Evolutionary conservation across 2,113 vertebrate genomes (phyloP).

Genomic region (Elephas maximus): DNA sequence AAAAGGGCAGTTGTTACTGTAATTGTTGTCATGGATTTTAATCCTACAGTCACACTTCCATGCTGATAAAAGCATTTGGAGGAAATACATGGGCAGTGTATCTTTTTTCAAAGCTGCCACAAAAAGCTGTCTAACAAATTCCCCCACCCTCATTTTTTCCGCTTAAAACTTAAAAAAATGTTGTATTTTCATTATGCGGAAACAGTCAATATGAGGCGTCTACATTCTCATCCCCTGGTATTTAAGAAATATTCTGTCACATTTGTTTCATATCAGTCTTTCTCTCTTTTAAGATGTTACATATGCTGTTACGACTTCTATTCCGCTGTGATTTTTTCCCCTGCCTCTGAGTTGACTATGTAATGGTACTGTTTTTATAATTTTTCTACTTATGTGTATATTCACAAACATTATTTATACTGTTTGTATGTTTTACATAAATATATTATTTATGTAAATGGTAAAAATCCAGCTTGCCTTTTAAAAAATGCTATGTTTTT

Average conservation of each 20-base stretch:
- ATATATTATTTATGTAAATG: neutral
- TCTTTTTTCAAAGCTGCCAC: constrained; percentile 14
- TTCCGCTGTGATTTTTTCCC: neutral
- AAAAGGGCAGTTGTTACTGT: constrained; percentile 22
- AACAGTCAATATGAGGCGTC: neutral
- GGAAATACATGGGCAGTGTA: constrained; percentile 31
- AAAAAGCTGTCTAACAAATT: neutral
- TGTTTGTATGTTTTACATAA: neutral
- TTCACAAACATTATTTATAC: neutral
- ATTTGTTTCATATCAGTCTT: constrained; percentile 24
- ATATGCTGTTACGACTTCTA: neutral
- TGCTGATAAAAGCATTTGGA: constrained; percentile 35
- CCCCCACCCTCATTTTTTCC: constrained; percentile 51
- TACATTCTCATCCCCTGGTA: neutral
- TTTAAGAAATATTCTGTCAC: constrained; percentile 24
- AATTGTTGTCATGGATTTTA: constrained; percentile 43
- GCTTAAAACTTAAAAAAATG: constrained; percentile 27
- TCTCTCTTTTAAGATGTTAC: neutral
- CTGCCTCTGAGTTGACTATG: neutral
- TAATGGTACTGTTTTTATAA: neutral
- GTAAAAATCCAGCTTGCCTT: neutral
- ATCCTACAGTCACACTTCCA: neutral
- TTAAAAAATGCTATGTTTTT: neutral
- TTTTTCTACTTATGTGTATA: neutral
- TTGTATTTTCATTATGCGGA: constrained; percentile 21